Base-by-base conservation (phyloP, 2,888 invertebrate genomes). In the Dilophus febrilis region DNA sequence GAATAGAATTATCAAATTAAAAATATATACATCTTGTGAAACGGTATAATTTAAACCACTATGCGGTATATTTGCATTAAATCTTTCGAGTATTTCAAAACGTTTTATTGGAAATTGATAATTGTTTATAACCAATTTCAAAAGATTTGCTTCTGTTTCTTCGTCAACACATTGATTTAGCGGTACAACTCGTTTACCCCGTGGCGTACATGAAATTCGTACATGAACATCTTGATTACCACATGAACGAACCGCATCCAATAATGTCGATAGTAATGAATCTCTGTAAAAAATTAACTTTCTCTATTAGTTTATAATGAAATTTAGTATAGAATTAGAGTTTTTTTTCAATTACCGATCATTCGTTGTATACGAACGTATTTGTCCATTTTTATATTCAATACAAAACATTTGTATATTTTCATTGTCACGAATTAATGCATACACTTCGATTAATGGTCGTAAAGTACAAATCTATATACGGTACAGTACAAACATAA, bases 221-320 rank as follows among this genome's bases (percentile, higher is more conserved):
- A 97, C 87, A 62, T 94, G 92, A 4, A 95, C 87, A 64, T 97
- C 92, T 52, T 87, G 75, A 63, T 98, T 98, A 0, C 98, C 97
- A 29, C 94, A 88, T 2, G 94, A 91, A 44, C 98, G 71, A 12
- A 95, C 94, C 28, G 95, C 94, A 64, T 99, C 98, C 49, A 99
- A 62, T 35, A 99, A 61, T 1, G 97, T 92, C 1, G 98, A 95
- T 44, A 99, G 64, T 43, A 99, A 63, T 1, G 95, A 86, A 64
- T 98, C 98, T 50, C 98, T 82, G 47, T n/a, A 59, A n/a, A n/a
- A n/a, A n/a, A n/a, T n/a, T n/a, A n/a, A n/a, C n/a, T n/a, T n/a
- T n/a, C n/a, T n/a, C n/a, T n/a, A n/a, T n/a, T n/a, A n/a, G 56
- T 22, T 4, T 5, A 40, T 18, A 38, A 5, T 7, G 10, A 12